These are phyloP conservation scores for Stichopus horrens DNA, from an alignment of 53 echinoderm and acorn worm species.

Conservation along the genomic window DNA sequence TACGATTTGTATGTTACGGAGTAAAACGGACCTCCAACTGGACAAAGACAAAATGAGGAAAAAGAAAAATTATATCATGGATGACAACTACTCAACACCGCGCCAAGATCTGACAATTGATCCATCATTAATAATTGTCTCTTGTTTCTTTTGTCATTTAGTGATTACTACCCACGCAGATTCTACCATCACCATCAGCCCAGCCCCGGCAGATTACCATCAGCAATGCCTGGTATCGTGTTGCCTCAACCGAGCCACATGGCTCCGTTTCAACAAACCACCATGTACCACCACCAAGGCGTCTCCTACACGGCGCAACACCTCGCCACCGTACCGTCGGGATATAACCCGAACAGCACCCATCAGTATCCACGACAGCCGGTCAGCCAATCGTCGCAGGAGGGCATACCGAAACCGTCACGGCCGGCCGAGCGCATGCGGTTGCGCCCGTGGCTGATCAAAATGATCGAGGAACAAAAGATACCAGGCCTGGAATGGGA, in stretches of 20 bases:
- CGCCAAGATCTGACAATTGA: too few relatives aligned
- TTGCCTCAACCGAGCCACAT: constrained; percentile 24
- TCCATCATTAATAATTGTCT: too few relatives aligned
- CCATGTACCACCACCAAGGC: neutral
- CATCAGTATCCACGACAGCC: constrained; percentile 21
- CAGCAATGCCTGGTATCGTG: constrained; percentile 27
- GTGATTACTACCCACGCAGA: constrained; percentile 34
- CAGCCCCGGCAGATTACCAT: neutral
- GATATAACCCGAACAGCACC: constrained; percentile 44
- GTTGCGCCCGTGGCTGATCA: constrained; percentile 88
- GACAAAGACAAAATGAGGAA: too few relatives aligned
- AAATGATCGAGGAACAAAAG: constrained; percentile 65
- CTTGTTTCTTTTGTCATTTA: neutral
- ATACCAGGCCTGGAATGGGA: constrained; percentile 87
- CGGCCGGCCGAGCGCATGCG: constrained; percentile 84
- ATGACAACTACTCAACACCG: too few relatives aligned
- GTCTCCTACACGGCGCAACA: constrained; percentile 7
- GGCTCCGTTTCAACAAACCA: neutral
- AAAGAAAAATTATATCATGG: too few relatives aligned
- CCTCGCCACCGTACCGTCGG: constrained; percentile 26
- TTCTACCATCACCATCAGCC: neutral
- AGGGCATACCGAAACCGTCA: constrained; percentile 5
- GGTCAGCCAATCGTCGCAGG: neutral
- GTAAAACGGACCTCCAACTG: too few relatives aligned
- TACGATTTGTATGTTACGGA: too few relatives aligned